Conservation (phyloP, 92 coral and sea anemone species). For the Epizoanthus stellaris region DNA sequence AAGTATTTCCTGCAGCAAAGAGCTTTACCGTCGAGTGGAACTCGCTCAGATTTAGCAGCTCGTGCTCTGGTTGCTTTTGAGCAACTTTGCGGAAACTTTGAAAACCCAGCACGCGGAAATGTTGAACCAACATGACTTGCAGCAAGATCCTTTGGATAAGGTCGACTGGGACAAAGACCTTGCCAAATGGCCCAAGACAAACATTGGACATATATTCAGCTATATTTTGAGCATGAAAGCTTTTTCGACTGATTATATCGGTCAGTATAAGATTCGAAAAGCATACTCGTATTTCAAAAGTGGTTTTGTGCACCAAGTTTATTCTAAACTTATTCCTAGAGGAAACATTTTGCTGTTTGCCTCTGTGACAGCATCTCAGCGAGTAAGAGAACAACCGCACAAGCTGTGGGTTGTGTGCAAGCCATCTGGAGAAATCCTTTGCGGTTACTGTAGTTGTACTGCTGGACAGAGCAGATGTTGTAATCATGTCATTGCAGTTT, state of each 20-base stretch:
- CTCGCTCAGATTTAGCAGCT: constrained; percentile 51
- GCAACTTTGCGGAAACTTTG: constrained; percentile 39
- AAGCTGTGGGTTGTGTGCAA: constrained; percentile 60
- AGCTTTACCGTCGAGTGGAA: constrained; percentile 36
- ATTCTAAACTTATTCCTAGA: not conserved
- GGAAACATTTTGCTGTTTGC: constrained; percentile 31
- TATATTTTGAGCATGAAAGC: constrained; percentile 48
- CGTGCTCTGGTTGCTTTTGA: constrained; percentile 67
- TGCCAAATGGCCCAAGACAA: constrained; percentile 40
- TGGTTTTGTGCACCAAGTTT: constrained; percentile 55
- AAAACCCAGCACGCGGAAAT: constrained; percentile 37
- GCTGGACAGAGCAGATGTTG: constrained; percentile 64
- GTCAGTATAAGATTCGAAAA: constrained; percentile 40
- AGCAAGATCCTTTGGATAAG: constrained; percentile 42
- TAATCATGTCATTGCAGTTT: constrained; percentile 60
- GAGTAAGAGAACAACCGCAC: constrained; percentile 48
- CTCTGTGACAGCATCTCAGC: constrained; percentile 24
- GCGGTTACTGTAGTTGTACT: constrained; percentile 61
- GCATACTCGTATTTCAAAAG: constrained; percentile 52
- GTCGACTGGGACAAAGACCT: constrained; percentile 48
- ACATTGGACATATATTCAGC: constrained; percentile 39
- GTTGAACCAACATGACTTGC: constrained; percentile 33
- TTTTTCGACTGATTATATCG: constrained; percentile 42
- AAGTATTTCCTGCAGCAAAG: constrained; percentile 36
- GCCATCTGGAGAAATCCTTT: constrained; percentile 53